These are phyloP conservation scores for Columba guinea DNA, from an alignment of 2,797 vertebrate genomes.

Conservation along the genomic window DNA sequence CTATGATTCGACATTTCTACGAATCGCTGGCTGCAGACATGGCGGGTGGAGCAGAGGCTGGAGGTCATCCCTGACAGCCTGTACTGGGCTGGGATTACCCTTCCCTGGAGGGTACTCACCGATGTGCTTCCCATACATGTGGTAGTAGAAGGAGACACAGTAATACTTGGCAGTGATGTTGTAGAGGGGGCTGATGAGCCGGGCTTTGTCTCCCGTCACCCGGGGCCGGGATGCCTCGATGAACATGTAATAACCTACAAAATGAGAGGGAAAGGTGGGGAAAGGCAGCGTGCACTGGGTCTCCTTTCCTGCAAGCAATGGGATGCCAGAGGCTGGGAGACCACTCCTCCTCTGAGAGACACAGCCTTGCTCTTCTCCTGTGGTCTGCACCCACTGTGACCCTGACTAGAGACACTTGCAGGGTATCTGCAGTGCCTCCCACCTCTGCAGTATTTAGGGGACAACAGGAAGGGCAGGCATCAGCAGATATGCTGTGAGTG, in stretches of 20 bases:
- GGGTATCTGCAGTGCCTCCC: not conserved
- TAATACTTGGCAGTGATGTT: slow-evolving; percentile 89
- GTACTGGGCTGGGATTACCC: not conserved
- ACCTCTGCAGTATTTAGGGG: not conserved
- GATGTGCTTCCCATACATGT: slow-evolving; percentile 98
- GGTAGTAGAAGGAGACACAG: slow-evolving; percentile 97
- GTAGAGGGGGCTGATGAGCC: slow-evolving; percentile 93
- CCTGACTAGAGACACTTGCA: not conserved
- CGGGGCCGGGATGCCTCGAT: slow-evolving; percentile 92
- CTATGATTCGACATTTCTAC: too few relatives aligned
- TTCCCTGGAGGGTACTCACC: slow-evolving; percentile 82
- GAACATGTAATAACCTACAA: slow-evolving; percentile 96
- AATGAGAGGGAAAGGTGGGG: not conserved
- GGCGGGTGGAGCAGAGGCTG: not conserved
- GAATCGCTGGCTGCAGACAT: accelerated
- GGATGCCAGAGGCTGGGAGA: not conserved
- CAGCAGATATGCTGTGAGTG: not conserved
- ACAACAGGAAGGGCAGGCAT: not conserved
- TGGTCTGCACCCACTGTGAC: not conserved
- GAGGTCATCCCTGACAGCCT: not conserved
- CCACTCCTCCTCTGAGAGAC: not conserved
- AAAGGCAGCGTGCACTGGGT: not conserved
- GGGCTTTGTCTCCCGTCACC: slow-evolving; percentile 88
- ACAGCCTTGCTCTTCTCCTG: not conserved
- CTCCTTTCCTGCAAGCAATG: not conserved